Evolutionary conservation across 2,888 invertebrate genomes (phyloP).

Genomic region (Tetramorium bicarinatum): DNA sequence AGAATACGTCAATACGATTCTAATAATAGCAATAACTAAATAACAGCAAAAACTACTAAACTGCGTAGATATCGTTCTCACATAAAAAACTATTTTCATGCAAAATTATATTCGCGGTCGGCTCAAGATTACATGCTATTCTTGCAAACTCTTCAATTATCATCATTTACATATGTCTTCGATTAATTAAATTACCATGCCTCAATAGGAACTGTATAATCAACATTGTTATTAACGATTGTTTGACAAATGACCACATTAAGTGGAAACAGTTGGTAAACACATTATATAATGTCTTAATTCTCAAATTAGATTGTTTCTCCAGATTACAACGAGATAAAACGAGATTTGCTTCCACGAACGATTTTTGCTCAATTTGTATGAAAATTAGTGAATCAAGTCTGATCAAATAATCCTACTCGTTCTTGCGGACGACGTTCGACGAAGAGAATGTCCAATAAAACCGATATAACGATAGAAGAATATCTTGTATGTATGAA

Average conservation of each 20-base stretch:
- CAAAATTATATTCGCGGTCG: conserved; percentile 1
- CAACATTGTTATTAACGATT: conserved; percentile 11
- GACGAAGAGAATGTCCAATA: conserved; percentile 58
- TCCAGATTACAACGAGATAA: not conserved
- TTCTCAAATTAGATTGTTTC: conserved; percentile 6
- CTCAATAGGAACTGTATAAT: conserved; percentile 6
- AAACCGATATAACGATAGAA: conserved; percentile 69
- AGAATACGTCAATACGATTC: not conserved
- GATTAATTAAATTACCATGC: conserved; percentile 1
- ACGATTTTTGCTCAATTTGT: not conserved
- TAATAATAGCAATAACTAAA: not conserved
- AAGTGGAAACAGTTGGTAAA: not conserved
- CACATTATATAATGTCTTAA: not conserved
- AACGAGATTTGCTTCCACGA: not conserved
- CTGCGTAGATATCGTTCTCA: conserved; percentile 1
- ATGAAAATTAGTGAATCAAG: conserved; percentile 16
- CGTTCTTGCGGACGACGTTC: conserved; percentile 46
- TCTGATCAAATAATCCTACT: conserved; percentile 4
- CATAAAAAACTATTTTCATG: not conserved
- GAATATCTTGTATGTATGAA: conserved; percentile 26
- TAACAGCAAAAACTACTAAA: not conserved
- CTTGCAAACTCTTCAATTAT: not conserved
- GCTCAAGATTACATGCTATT: conserved; percentile 12
- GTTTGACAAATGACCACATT: not conserved
- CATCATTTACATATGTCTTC: conserved; percentile 13